These are phyloP conservation scores for Pterocles orientalis DNA, from an alignment of 2,113 vertebrate genomes.

Conservation along the genomic window DNA sequence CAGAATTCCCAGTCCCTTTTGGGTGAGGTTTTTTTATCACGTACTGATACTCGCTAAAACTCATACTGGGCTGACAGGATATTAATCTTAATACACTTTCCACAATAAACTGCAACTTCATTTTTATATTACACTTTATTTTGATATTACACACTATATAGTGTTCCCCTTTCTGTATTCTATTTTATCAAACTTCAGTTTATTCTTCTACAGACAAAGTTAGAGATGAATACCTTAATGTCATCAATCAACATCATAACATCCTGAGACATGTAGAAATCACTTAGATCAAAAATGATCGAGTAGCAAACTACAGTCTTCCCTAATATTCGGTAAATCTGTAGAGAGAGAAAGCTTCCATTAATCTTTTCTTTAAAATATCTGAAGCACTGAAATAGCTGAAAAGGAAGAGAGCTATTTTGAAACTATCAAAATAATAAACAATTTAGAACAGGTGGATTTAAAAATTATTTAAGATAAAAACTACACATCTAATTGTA, in stretches of 20 bases:
- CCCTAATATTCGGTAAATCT: constrained; percentile 97
- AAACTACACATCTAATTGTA: neutral
- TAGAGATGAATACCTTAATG: constrained; percentile 87
- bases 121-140: neutral
- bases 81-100: neutral
- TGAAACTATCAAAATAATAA: neutral
- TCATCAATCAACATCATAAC: constrained; percentile 98
- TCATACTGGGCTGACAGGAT: neutral
- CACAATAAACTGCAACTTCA: neutral
- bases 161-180: neutral
- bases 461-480: neutral
- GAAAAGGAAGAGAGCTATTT: neutral
- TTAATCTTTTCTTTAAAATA: neutral
- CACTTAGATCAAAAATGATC: constrained; percentile 97
- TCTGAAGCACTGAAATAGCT: neutral
- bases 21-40: neutral
- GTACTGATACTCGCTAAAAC: neutral
- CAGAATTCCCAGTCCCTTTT: neutral
- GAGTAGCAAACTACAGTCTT: constrained; percentile 98
- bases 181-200: neutral
- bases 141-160: neutral
- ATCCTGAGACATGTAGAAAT: constrained; percentile 99
- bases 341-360: constrained; percentile 1
- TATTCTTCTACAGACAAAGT: neutral
- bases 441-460: neutral